Evolutionary conservation across 2,888 invertebrate genomes (phyloP).

Genomic region (Meganola albula): DNA sequence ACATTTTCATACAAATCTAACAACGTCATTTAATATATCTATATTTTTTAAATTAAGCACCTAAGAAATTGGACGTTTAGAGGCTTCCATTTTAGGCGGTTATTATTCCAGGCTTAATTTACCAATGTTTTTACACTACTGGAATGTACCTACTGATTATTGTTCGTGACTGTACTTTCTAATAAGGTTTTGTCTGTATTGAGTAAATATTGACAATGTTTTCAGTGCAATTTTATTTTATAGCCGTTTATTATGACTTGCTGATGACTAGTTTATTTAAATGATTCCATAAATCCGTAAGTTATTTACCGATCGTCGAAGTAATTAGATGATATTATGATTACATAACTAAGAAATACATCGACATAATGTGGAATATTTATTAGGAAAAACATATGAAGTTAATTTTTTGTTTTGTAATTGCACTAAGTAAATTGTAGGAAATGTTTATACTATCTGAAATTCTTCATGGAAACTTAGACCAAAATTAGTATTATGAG

Average conservation of each 20-base stretch:
- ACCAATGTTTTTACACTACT: background rate
- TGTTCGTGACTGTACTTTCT: constrained; percentile 36
- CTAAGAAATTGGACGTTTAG: too few species aligned
- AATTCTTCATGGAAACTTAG: constrained; percentile 26
- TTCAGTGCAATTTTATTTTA: constrained; percentile 35
- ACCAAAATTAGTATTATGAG: constrained; percentile 45
- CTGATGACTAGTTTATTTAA: constrained; percentile 19
- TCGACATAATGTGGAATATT: too few species aligned
- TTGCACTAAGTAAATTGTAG: constrained; percentile 13
- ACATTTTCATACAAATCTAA: too few species aligned
- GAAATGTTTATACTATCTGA: constrained; percentile 15
- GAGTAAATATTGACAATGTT: constrained; percentile 34
- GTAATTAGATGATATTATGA: too few species aligned
- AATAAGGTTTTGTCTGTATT: constrained; percentile 17
- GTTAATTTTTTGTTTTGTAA: constrained; percentile 7
- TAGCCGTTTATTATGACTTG: constrained; percentile 26
- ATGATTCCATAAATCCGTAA: too few species aligned
- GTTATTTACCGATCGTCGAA: too few species aligned
- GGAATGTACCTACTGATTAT: constrained; percentile 22
- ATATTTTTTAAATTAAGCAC: too few species aligned
- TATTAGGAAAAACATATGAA: constrained; percentile 11
- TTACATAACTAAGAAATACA: too few species aligned
- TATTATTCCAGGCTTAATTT: constrained; percentile 5
- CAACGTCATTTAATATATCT: too few species aligned
- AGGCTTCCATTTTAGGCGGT: too few species aligned